Conservation (phyloP, 1,140 invertebrate genomes). For the Procambarus virginalis region DNA sequence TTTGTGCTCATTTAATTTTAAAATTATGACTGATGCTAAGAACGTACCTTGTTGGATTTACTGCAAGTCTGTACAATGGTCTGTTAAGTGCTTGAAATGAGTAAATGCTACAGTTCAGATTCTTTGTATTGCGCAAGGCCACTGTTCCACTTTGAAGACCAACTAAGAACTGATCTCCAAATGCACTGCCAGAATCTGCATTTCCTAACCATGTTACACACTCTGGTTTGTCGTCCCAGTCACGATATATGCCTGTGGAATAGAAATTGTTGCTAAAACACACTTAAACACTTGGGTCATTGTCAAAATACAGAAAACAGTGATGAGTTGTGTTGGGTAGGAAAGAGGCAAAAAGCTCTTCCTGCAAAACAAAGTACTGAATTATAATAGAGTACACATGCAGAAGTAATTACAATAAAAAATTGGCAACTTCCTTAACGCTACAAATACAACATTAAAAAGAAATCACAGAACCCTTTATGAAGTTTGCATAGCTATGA, state of each 20-base stretch:
- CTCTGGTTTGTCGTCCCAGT: conserved; percentile 51
- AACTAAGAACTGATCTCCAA: conserved; percentile 25
- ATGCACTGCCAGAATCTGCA: neutral
- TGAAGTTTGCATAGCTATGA: no score
- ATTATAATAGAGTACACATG: no score
- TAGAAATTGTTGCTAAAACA: neutral
- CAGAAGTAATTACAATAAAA: no score
- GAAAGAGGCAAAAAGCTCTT: no score
- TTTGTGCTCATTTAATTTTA: no score
- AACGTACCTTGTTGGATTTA: conserved; percentile 29
- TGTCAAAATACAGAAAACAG: neutral
- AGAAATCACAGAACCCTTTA: no score
- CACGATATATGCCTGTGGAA: conserved; percentile 50
- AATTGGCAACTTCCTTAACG: no score
- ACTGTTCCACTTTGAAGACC: conserved; percentile 37
- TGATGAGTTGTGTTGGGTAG: no score
- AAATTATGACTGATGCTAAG: neutral
- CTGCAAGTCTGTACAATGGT: conserved; percentile 37
- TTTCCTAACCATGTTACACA: conserved; percentile 38
- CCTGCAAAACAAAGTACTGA: no score
- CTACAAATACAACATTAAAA: no score
- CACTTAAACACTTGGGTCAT: neutral
- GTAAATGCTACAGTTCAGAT: conserved; percentile 18
- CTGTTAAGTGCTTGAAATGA: conserved; percentile 25
- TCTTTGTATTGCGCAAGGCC: conserved; percentile 21